Evolutionary conservation across 2,797 vertebrate species (phyloP).

Genomic region (Scleropages formosus): DNA sequence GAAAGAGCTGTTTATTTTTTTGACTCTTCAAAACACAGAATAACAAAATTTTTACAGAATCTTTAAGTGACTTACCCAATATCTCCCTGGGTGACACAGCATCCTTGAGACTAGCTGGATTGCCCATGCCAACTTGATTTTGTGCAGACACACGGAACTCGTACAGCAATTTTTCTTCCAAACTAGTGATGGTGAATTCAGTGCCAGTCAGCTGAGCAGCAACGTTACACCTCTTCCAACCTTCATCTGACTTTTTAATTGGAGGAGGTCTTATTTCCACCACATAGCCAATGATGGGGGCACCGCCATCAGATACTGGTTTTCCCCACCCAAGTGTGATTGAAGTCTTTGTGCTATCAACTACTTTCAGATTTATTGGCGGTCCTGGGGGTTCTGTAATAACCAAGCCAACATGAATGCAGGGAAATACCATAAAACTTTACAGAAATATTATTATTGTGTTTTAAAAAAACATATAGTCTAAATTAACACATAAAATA

Average conservation of each 20-base stretch:
- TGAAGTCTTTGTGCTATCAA: slow-evolving; percentile 86
- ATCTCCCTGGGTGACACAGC: slow-evolving; percentile 90
- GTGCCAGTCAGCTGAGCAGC: slow-evolving; percentile 87
- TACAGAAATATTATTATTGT: not conserved
- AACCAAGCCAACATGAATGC: slow-evolving; percentile 8
- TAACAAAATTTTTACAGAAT: not conserved
- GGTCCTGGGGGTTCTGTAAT: slow-evolving; percentile 88
- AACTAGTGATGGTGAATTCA: slow-evolving; percentile 86
- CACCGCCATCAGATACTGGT: slow-evolving; percentile 90
- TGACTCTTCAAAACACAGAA: not conserved
- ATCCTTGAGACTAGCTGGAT: slow-evolving; percentile 84
- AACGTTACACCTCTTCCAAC: slow-evolving; percentile 94
- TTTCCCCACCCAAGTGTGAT: slow-evolving; percentile 90
- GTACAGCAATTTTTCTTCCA: slow-evolving; percentile 84
- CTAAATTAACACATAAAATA: not conserved
- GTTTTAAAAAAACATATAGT: not conserved
- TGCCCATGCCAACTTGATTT: slow-evolving; percentile 94
- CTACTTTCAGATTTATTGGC: slow-evolving; percentile 87
- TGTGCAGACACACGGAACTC: slow-evolving; percentile 96
- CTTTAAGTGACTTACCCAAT: slow-evolving; percentile 73
- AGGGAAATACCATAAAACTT: not conserved
- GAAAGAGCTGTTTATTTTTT: not conserved
- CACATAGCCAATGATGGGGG: slow-evolving; percentile 91
- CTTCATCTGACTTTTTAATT: slow-evolving; percentile 82
- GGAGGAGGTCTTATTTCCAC: slow-evolving; percentile 86